Conservation (phyloP, 92 coral and sea anemone genomes). For the Parazoanthus atlanticus region DNA sequence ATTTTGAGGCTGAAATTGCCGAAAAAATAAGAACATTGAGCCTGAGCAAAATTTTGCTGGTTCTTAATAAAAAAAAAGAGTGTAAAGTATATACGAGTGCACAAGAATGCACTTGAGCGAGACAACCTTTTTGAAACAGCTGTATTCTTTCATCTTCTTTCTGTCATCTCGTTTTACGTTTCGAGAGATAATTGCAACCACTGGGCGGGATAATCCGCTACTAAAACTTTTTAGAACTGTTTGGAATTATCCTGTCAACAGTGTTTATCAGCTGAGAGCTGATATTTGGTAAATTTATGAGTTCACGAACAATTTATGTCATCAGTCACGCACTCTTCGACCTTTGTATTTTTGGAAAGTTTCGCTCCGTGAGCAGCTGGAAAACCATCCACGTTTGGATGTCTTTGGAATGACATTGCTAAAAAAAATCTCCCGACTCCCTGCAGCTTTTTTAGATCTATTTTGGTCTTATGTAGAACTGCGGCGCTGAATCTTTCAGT, state of each 20-base stretch:
- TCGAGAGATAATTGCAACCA: not conserved
- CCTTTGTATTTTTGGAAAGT: not conserved
- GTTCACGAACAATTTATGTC: not conserved
- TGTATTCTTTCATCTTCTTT: not conserved
- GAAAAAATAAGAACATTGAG: too few relatives aligned
- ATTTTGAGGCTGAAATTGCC: too few relatives aligned
- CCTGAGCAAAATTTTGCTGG: too few relatives aligned
- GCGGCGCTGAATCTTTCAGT: too few relatives aligned
- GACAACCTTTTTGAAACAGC: too few relatives aligned
- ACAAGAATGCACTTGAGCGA: too few relatives aligned
- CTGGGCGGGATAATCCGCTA: too few relatives aligned
- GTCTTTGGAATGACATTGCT: not conserved
- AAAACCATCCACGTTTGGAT: not conserved
- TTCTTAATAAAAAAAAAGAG: too few relatives aligned
- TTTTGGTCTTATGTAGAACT: not conserved
- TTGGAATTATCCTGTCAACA: conserved; percentile 10
- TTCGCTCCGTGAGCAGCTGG: not conserved
- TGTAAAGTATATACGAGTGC: too few relatives aligned
- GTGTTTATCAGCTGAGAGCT: not conserved
- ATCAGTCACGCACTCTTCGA: not conserved
- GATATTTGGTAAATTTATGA: too few relatives aligned
- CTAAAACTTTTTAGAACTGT: not conserved
- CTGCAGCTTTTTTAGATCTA: not conserved
- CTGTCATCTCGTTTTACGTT: not conserved
- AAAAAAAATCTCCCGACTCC: not conserved